Percentiles rank a stretch among this genome's conserved stretches.
Evolutionary conservation across 2,888 invertebrate species (phyloP).

Genomic region (Ophion ventricosus): DNA sequence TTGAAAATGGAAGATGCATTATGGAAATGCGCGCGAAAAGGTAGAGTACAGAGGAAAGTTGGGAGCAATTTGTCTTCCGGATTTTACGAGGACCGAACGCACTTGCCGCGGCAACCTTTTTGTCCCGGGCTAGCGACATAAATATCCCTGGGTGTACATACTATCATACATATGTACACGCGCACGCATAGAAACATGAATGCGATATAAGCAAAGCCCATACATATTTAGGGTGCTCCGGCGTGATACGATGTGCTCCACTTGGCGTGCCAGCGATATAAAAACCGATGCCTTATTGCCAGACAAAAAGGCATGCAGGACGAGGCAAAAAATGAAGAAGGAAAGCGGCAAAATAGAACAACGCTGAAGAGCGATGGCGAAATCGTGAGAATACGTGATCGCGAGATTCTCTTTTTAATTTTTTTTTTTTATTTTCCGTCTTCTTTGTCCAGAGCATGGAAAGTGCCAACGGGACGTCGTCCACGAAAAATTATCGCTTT

Average conservation of each 20-base stretch:
- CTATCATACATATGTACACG: not conserved
- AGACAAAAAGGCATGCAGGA: constrained; percentile 38
- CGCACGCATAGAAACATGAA: constrained; percentile 40
- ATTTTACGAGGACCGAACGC: constrained; percentile 62
- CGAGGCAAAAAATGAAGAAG: constrained; percentile 37
- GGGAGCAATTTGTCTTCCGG: constrained; percentile 48
- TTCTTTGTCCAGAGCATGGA: constrained; percentile 2
- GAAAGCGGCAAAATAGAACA: constrained; percentile 35
- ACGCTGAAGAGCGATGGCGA: constrained; percentile 37
- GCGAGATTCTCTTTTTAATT: constrained; percentile 23
- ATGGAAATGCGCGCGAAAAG: constrained; percentile 17
- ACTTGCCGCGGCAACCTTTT: constrained; percentile 44
- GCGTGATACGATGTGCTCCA: constrained; percentile 59
- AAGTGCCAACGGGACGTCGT: constrained; percentile 15
- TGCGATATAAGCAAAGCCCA: constrained; percentile 41
- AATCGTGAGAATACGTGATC: constrained; percentile 56
- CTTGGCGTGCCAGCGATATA: constrained; percentile 65
- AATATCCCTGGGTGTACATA: not conserved
- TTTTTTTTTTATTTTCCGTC: constrained; percentile 2
- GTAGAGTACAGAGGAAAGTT: not conserved
- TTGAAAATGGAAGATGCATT: constrained; percentile 13
- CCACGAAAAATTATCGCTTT: constrained; percentile 53
- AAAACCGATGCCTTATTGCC: constrained; percentile 64
- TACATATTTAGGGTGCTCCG: constrained; percentile 57
- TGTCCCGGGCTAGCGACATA: constrained; percentile 21